Evolutionary conservation across 2,888 invertebrate genomes (phyloP), one percentile per base, ranked within the genome.

Genomic region (Heteromurus nitidus): DNA sequence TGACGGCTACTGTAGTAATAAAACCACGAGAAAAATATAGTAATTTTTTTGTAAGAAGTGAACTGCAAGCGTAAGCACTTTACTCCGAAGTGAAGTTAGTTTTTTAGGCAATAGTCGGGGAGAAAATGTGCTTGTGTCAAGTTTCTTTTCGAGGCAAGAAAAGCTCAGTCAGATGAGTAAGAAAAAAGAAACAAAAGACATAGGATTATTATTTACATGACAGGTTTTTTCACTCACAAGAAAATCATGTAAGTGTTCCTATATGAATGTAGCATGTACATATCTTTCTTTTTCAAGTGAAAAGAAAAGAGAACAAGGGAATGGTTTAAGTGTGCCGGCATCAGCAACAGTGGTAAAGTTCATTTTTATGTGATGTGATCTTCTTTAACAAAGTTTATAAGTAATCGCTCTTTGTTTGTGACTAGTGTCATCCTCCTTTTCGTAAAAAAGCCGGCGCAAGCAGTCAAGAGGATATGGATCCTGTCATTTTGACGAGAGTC

Each of bases 131-230:
- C 70, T 55, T 31, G 13, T 60, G 50, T 74, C 64, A n/a, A n/a
- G n/a, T n/a, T n/a, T n/a, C 58, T 31, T 70, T 44, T 62, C 22
- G n/a, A 16, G 5, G 47, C 20, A 62, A 50, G 24, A 50, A 36
- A 58, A 44, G 68, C n/a, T n/a, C n/a, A n/a, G n/a, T n/a, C n/a
- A n/a, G n/a, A n/a, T n/a, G n/a, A 22, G 64, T 42, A 60, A 47
- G 36, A 74, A 55, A 47, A 44, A 50, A 55, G 50, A 80, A 65
- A 67, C 67, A 65, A 73, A 80, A 72, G 80, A 58, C 73, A 53
- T 20, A 81, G 81, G 81, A 81, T 81, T 81, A 81, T 70, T 75
- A 75, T 81, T 81, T 81, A 81, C 81, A 81, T 81, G 75, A 81
- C 81, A 75, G 69, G 75, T 75, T 69, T 75, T 72, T 80, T 80